Evolutionary conservation across 2,888 invertebrate genomes (phyloP).

Genomic region (Dugesia japonica): DNA sequence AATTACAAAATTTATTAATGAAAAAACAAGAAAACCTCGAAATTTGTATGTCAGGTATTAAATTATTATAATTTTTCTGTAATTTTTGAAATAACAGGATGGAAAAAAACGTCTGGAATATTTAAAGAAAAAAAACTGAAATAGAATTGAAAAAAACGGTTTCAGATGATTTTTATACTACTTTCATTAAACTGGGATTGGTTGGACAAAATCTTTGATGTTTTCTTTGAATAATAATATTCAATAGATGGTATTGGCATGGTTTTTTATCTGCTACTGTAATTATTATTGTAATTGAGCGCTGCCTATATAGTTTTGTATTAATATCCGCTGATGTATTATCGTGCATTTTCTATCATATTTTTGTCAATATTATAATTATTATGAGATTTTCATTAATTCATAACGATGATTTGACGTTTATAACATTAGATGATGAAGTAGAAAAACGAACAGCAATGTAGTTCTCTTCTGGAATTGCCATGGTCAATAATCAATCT

Average conservation of each 20-base stretch:
- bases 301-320: slow-evolving; percentile 11
- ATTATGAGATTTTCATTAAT: neutral
- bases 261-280: neutral
- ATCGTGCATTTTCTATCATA: slow-evolving; percentile 9
- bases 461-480: slow-evolving; percentile 1
- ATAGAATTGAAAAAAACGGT: too few species aligned
- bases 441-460: neutral
- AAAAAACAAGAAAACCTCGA: too few species aligned
- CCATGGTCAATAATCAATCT: neutral
- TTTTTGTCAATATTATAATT: slow-evolving; percentile 5
- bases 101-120: too few species aligned
- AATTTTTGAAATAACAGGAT: too few species aligned
- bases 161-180: too few species aligned
- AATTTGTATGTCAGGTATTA: too few species aligned
- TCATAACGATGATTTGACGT: neutral
- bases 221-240: neutral
- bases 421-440: neutral
- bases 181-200: neutral
- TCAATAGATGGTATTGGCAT: neutral
- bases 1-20: too few species aligned
- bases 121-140: too few species aligned
- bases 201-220: neutral
- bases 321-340: slow-evolving; percentile 13
- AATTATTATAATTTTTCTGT: too few species aligned
- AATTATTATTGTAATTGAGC: neutral